A percentile compares a stretch with the other conserved stretches of the same genome.
Conservation (phyloP, 2,797 vertebrate species). For the Podargus strigoides region DNA sequence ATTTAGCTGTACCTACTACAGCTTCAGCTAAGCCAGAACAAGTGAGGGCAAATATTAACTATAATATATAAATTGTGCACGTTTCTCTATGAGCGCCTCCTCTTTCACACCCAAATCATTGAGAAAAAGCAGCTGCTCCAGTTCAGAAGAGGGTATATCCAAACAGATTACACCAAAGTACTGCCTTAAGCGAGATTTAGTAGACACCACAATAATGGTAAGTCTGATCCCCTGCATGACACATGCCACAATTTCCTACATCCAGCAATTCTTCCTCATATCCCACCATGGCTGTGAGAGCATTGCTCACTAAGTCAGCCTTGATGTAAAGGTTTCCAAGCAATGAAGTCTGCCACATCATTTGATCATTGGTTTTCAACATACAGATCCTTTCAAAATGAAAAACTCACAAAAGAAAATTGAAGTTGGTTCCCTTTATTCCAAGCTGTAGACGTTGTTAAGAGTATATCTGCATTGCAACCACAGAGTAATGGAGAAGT, state of each 20-base stretch:
- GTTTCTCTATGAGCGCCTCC: neutral
- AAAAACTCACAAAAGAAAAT: neutral
- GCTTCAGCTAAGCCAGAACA: neutral
- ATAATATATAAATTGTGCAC: neutral
- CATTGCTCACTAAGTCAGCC: neutral
- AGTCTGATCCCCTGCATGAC: neutral
- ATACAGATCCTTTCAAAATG: neutral
- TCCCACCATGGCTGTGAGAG: neutral
- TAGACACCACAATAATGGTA: neutral
- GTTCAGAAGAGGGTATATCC: slow-evolving; percentile 10
- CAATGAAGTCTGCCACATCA: neutral
- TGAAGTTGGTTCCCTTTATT: neutral
- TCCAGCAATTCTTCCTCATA: neutral
- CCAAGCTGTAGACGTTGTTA: neutral
- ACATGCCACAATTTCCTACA: neutral
- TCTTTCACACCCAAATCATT: neutral
- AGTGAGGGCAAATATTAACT: neutral
- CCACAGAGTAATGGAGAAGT: neutral
- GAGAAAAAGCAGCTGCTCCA: slow-evolving; percentile 23
- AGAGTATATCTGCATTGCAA: neutral
- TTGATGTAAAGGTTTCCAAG: neutral
- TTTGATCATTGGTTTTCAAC: neutral
- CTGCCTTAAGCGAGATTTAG: neutral
- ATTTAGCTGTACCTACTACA: neutral
- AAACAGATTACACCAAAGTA: neutral